Conservation (phyloP, 1,140 invertebrate species). For the Propsilocerus akamusi region DNA sequence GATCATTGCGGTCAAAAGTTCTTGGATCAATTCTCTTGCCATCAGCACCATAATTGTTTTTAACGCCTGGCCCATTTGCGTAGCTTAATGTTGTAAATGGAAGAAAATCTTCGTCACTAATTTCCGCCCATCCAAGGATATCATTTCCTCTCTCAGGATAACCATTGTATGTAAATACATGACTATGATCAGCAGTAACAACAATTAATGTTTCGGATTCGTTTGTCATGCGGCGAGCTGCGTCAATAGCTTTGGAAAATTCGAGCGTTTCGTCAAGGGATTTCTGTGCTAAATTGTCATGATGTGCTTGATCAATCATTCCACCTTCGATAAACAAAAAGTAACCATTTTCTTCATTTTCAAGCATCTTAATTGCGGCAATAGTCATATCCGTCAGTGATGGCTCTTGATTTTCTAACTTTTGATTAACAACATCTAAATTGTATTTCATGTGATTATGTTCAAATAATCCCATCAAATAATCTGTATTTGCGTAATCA, state of each 20-base stretch:
- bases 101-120: conserved; percentile 21
- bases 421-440: conserved; percentile 28
- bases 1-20: conserved; percentile 11
- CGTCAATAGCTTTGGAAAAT: conserved; percentile 33
- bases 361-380: conserved; percentile 59
- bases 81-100: conserved; percentile 54
- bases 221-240: conserved; percentile 28
- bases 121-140: conserved; percentile 24
- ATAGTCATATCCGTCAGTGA: conserved; percentile 61
- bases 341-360: conserved; percentile 46
- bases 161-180: conserved; percentile 41
- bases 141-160: conserved; percentile 33
- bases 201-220: conserved; percentile 41
- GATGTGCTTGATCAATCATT: conserved; percentile 67
- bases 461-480: conserved; percentile 45
- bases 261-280: conserved; percentile 46
- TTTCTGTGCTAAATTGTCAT: conserved; percentile 43
- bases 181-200: conserved; percentile 49
- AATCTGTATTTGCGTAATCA: conserved; percentile 40
- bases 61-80: conserved; percentile 45
- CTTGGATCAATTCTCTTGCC: conserved; percentile 11
- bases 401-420: conserved; percentile 32
- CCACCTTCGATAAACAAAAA: conserved; percentile 39
- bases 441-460: conserved; percentile 27
- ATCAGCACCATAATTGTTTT: conserved; percentile 9